Conservation (phyloP, 35 echinoderm and acorn worm species). For the Diadema setosum region DNA sequence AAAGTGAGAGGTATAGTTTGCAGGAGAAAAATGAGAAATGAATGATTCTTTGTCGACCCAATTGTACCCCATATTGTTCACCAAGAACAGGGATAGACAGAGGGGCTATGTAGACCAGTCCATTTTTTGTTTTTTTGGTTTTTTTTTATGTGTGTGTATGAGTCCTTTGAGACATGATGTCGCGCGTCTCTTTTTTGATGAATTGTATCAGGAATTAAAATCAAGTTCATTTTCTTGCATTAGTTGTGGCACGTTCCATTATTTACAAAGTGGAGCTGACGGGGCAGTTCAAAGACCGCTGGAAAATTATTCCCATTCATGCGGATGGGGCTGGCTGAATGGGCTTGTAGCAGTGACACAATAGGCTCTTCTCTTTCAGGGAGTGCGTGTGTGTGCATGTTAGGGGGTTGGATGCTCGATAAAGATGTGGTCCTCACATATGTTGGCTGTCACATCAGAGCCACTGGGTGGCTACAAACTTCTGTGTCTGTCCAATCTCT, state of each 20-base stretch:
- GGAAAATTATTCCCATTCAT: not conserved
- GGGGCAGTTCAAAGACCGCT: slow-evolving; percentile 4
- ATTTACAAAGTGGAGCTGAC: no score
- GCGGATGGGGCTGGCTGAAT: no score
- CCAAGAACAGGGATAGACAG: not conserved
- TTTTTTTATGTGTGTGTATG: no score
- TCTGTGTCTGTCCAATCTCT: no score
- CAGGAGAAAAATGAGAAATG: slow-evolving; percentile 13
- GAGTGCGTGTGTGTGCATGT: no score
- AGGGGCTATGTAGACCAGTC: not conserved
- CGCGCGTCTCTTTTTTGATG: not conserved
- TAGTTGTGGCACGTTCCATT: no score
- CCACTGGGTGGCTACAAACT: no score
- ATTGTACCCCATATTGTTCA: not conserved
- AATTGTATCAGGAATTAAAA: not conserved
- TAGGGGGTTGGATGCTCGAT: no score
- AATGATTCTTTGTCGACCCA: not conserved
- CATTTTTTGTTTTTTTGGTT: not conserved
- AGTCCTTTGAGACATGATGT: no score
- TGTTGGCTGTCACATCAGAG: no score
- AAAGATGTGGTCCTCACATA: no score
- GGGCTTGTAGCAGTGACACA: not conserved
- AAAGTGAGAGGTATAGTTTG: not conserved
- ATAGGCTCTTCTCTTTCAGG: no score
- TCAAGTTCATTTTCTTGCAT: slow-evolving; percentile 15